A percentile compares a stretch with the other conserved stretches of the same genome.
Conservation (phyloP, 2,888 invertebrate genomes). For the Patella depressa region DNA sequence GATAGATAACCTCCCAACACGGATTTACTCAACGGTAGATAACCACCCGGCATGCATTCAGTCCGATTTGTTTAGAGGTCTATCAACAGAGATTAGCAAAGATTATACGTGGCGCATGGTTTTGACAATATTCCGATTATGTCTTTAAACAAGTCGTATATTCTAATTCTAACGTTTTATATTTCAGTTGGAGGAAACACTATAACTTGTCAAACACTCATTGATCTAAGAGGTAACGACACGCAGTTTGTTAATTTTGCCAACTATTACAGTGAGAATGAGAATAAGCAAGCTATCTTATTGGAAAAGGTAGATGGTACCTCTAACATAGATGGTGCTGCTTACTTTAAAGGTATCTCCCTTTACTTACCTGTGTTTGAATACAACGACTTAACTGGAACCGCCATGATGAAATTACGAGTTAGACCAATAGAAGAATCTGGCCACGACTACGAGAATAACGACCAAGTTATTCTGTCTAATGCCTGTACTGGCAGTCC, state of each 20-base stretch:
- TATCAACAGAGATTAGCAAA: too few relatives aligned
- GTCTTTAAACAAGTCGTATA: too few relatives aligned
- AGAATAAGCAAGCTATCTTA: not conserved
- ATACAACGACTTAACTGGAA: conserved; percentile 12
- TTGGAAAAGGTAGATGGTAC: not conserved
- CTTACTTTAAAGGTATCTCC: conserved; percentile 10
- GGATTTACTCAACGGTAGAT: too few relatives aligned
- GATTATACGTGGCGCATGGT: too few relatives aligned
- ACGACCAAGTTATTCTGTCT: not conserved
- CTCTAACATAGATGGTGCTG: conserved; percentile 3
- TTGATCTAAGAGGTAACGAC: not conserved
- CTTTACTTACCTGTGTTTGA: conserved; percentile 2
- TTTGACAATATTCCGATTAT: too few relatives aligned
- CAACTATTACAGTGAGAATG: not conserved
- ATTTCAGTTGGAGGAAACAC: not conserved
- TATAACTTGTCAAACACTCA: not conserved
- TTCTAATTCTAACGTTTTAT: too few relatives aligned
- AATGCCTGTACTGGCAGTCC: not conserved
- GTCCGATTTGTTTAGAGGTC: too few relatives aligned
- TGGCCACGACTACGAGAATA: not conserved
- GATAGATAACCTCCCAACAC: too few relatives aligned
- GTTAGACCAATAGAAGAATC: not conserved
- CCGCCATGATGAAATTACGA: conserved; percentile 12
- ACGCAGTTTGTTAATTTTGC: not conserved
- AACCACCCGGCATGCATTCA: too few relatives aligned